Evolutionary conservation across 2,888 invertebrate genomes (phyloP), one percentile per base, ranked within the genome.

Genomic region (Aleiodes alternator): DNA sequence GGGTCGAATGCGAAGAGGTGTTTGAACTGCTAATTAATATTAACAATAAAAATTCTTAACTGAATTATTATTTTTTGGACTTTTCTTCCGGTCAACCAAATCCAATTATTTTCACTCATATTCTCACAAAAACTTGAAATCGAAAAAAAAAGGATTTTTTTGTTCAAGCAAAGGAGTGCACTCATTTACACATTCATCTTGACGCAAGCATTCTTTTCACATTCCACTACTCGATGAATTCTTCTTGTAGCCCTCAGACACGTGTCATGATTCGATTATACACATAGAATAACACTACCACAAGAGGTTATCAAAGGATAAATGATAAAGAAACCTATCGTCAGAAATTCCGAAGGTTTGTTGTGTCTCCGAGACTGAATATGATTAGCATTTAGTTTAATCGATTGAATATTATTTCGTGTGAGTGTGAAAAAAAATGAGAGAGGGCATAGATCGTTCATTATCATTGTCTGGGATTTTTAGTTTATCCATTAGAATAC

Each of bases 221-320:
- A 43, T 43, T 43, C 43, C 43, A 0, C 43, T 7, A 43, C 9
- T 43, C 43, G 2, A 43, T 43, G 0, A 9, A 3, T 43, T 43
- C 9, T 8, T 11, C 43, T 38, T 3, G 6, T 38, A 5, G 8
- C 8, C 38, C 38, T 43, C 43, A 43, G 11, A 43, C 43, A 43
- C 43, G 43, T 43, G 43, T 43, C 7, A 43, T 43, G 43, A 43
- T 43, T 43, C 9, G 43, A 43, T 23, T 43, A 76, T 78, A 43
- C 43, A 7, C 43, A 43, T 43, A 43, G 43, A 43, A 8, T 43
- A 55, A 9, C 56, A 29, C 38, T 73, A 53, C 43, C 73, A 64
- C 66, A 51, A 59, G 69, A 76, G 83, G 82, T 83, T 82, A 83
- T 82, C 82, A 68, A 66, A 59, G 73, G 64, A 59, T 53, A 38